Evolutionary conservation across 1,140 invertebrate genomes (phyloP).

Genomic region (Orchesella cincta): DNA sequence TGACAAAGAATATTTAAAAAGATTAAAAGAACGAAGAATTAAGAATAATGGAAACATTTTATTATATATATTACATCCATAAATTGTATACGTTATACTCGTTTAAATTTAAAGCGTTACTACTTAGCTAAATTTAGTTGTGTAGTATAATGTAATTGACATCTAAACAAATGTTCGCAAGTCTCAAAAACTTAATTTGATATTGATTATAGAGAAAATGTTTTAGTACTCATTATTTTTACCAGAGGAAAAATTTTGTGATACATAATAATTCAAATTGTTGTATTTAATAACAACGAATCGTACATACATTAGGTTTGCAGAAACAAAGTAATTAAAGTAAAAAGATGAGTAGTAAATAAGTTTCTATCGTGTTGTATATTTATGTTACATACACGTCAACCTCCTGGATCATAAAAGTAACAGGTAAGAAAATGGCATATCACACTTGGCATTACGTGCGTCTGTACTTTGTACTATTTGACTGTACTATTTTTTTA

Average conservation of each 20-base stretch:
- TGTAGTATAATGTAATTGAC: not conserved
- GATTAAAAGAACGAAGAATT: not conserved
- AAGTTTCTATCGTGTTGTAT: not conserved
- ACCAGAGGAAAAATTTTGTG: slow-evolving; percentile 3
- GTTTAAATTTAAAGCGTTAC: not conserved
- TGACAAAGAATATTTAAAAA: not conserved
- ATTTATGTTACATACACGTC: not conserved
- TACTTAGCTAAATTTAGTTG: not conserved
- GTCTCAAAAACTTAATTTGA: slow-evolving; percentile 9
- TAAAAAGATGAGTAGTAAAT: not conserved
- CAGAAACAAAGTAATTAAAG: not conserved
- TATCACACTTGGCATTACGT: too few relatives aligned
- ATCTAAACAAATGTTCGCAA: not conserved
- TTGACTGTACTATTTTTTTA: too few relatives aligned
- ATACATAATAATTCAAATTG: not conserved
- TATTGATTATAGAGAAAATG: slow-evolving; percentile 2
- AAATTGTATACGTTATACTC: not conserved
- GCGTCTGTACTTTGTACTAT: too few relatives aligned
- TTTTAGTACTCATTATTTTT: not conserved
- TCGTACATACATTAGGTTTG: not conserved
- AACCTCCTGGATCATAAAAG: too few relatives aligned
- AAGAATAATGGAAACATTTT: not conserved
- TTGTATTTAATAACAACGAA: not conserved
- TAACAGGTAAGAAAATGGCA: too few relatives aligned
- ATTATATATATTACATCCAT: not conserved